Evolutionary conservation across 1,140 invertebrate genomes (phyloP), one percentile per base, ranked within the genome.

Genomic region (Chironomus tepperi): DNA sequence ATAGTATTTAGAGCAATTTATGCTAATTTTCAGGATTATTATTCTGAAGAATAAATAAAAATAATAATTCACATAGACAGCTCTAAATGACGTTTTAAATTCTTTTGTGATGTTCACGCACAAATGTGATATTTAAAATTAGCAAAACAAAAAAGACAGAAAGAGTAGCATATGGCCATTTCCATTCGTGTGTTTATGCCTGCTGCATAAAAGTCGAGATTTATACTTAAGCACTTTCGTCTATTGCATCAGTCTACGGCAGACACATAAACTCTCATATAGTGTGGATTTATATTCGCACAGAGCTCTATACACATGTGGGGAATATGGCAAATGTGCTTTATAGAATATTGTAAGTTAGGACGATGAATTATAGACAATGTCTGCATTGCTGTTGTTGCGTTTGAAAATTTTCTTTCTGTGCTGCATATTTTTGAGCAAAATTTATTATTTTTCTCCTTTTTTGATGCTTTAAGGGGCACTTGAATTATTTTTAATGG

Each of bases 331-430:
- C 47, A 57, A 57, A n/a, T 34, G 24, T 34, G 24, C 24, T 34
- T 34, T 34, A 34, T 57, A 57, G n/a, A 57, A 47, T n/a, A 57
- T 15, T 12, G 47, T 57, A 57, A n/a, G 12, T 57, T 15, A 15
- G 47, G 12, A 57, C 12, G 5, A 15, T 57, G 47, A 57, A 57
- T n/a, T 57, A 57, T 57, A n/a, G 47, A 57, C 47, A 57, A 57
- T 57, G 47, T 57, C 47, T 57, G 47, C 47, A 57, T n/a, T 57
- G 47, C 47, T n/a, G 47, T 57, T 57, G 47, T 57, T 57, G 47
- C 47, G 47, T 57, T 57, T 57, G 10, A 57, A 57, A n/a, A 34
- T 34, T 34, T 34, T 34, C 24, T 34, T 34, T n/a, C n/a, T n/a
- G n/a, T 12, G n/a, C 9, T 57, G 47, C 47, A 57, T n/a, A 57